Base-by-base conservation (phyloP, 2,113 vertebrate genomes). In the Nipponia nippon region DNA sequence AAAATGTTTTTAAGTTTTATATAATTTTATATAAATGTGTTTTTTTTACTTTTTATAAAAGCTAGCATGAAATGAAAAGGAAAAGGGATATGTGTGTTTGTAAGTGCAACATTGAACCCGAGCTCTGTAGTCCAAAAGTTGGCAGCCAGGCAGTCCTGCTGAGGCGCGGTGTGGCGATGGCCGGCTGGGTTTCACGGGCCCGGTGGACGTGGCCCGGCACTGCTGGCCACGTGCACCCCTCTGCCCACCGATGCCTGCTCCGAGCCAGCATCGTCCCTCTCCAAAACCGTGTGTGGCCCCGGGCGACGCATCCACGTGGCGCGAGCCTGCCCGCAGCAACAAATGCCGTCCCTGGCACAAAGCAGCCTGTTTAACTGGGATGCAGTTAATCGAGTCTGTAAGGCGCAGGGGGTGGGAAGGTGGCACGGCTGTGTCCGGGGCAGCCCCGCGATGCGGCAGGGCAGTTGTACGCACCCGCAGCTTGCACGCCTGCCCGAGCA, bases 151-250 rank as follows among this genome's bases (percentile, higher is more conserved):
- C 49, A 55, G 49, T 8, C 11, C 46, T 3, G 36, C 14, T 15
- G 22, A 17, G 46, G 46, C 2, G 25, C 1, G 7, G 16, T 20
- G 61, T 1, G 2, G 29, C 2, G 5, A 4, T 8, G 23, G 30
- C 36, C 1, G 4, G 30, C n/a, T 32, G 62, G 32, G 36, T 16
- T 32, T 50, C 21, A 1, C 4, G 26, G 58, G 16, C 44, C 30
- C 2, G 4, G 19, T 10, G 44, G 62, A 58, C 10, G 4, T 19
- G 52, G 12, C 72, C 16, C 27, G 7, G 50, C 16, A 17, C 23
- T 4, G 0, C 19, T 4, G 42, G 25, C 40, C 58, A 14, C 9
- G 2, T 29, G 11, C 42, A 55, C 16, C 17, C 44, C n/a, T 30
- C 42, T 49, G 40, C 29, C 49, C 29, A 16, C 13, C 5, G 7